Conservation (phyloP, 1,140 invertebrate species). For the Camponotus pennsylvanicus region DNA sequence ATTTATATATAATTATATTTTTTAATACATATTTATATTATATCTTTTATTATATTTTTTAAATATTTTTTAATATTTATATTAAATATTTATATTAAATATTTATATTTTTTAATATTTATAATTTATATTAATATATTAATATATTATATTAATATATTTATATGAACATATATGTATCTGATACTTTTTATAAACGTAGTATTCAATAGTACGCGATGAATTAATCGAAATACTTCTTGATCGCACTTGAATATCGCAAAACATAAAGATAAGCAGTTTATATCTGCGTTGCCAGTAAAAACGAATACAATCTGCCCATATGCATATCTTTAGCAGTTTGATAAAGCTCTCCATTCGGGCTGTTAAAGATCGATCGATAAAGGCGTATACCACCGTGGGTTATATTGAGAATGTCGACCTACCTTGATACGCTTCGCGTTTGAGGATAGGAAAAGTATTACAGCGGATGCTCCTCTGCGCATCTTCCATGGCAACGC, state of each 20-base stretch:
- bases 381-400: conserved; percentile 38
- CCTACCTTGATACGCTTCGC: conserved; percentile 29
- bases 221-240: not conserved
- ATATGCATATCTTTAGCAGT: conserved; percentile 35
- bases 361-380: conserved; percentile 64
- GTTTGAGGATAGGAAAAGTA: conserved; percentile 44
- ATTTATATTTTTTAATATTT: too few species aligned
- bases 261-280: not conserved
- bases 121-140: too few species aligned
- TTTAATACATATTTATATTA: not conserved
- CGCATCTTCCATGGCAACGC: conserved; percentile 19
- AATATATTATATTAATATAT: too few species aligned
- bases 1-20: not conserved
- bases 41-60: too few species aligned
- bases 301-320: not conserved
- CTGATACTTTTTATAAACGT: not conserved
- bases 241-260: conserved; percentile 1
- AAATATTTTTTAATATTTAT: too few species aligned
- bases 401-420: conserved; percentile 49
- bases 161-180: too few species aligned
- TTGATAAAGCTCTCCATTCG: conserved; percentile 28
- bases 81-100: too few species aligned
- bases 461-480: conserved; percentile 15
- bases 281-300: not conserved
- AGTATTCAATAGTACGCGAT: not conserved